Evolutionary conservation across 2,797 vertebrate species (phyloP).

Genomic region (Notoglanidium macrostoma): DNA sequence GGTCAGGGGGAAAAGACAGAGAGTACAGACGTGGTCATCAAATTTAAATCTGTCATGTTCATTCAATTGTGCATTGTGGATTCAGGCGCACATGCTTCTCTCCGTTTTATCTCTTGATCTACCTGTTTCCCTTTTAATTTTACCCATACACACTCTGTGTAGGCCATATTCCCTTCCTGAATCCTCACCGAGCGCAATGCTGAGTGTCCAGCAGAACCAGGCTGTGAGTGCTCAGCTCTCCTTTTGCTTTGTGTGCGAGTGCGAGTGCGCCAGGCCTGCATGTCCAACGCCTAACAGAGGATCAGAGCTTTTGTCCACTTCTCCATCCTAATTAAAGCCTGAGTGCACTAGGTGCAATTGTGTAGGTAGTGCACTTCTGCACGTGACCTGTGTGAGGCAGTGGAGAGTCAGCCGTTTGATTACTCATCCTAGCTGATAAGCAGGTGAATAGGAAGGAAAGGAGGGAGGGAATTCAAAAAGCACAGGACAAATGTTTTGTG

Average conservation of each 20-base stretch:
- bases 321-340: neutral
- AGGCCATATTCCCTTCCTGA: neutral
- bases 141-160: neutral
- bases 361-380: slow-evolving; percentile 33
- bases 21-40: slow-evolving; percentile 44
- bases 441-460: slow-evolving; percentile 64
- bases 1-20: slow-evolving; percentile 30
- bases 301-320: slow-evolving; percentile 34
- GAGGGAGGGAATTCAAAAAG: slow-evolving; percentile 68
- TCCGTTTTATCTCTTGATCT: neutral
- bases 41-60: slow-evolving; percentile 31
- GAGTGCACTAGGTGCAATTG: slow-evolving; percentile 2
- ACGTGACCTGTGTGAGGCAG: slow-evolving; percentile 47
- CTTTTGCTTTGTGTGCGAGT: neutral
- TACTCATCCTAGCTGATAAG: slow-evolving; percentile 71
- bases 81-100: neutral
- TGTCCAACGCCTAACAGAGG: slow-evolving; percentile 15
- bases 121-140: neutral
- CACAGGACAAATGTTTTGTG: slow-evolving; percentile 49
- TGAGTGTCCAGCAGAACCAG: neutral
- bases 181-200: neutral
- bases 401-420: slow-evolving; percentile 62
- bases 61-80: neutral
- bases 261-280: neutral
- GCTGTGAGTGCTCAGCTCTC: slow-evolving; percentile 3